Base-by-base conservation (phyloP, 2,888 invertebrate species). In the Lepidocyrtoides sp. region DNA sequence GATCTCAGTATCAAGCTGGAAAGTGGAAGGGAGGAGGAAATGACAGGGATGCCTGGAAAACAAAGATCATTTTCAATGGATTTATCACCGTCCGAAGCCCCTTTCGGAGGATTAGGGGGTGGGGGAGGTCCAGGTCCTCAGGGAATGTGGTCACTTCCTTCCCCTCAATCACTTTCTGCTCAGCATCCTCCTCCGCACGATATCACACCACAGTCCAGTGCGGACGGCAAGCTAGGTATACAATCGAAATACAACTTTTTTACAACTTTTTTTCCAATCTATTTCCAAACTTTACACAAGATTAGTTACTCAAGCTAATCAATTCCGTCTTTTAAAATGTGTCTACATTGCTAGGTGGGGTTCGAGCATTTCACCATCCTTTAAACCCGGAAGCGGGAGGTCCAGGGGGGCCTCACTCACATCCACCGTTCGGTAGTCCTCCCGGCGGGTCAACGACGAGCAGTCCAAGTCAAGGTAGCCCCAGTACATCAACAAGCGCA, bases 1-100 rank as follows among this genome's bases (percentile, higher is more conserved):
- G 97, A 98, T 96, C 96, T 98, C 95, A 96, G 97, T 95, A 97
- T 97, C 95, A 97, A 97, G 95, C 96, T 96, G 95, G 97, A 97
- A 95, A 93, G 93, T 90, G 93, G 94, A 36, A 92, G 93, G 10
- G 91, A 92, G 44, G 94, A 94, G 26, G 94, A 93, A 54, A 93
- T 93, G 57, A 77, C 91, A 60, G 92, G 84, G n/a, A 84, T 93
- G 86, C 72, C 92, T 84, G 94, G 94, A 57, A 94, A 94, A 90
- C 94, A 94, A 86, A 92, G 94, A 66, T 94, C 94, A 44, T 94
- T 93, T 84, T 94, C 94, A 14, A 94, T 94, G 94, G 94, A 94
- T 89, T 91, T 94, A 77, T 94, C 94, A 79, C 94, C 94, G 87
- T 94, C 94, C 82, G 94, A 94, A 86, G 93, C 93, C 77, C 93